Percentiles rank a stretch among this genome's conserved stretches.
phyloP scores from a whole-genome alignment of 1,140 invertebrate species.

The Aphaenogaster floridana region DNA sequence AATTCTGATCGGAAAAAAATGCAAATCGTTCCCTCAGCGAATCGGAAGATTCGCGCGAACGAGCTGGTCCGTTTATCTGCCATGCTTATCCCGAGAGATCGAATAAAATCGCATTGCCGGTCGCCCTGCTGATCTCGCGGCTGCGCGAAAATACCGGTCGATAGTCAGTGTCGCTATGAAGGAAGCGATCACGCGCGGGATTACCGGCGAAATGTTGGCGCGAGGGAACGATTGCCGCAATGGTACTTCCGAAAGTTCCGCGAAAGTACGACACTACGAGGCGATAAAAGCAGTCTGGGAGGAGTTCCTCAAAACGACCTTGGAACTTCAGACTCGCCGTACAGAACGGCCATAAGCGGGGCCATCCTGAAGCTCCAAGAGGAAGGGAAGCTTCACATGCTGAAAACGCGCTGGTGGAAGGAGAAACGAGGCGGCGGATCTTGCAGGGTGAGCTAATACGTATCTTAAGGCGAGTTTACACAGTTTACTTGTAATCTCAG shows the following conservation, averaged over 20 bases:
- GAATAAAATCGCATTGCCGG: conserved; percentile 40
- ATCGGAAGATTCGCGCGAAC: conserved; percentile 13
- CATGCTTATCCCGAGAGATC: conserved; percentile 29
- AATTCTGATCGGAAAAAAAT: conserved; percentile 32
- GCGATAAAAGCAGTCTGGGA: conserved; percentile 55
- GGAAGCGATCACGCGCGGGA: conserved; percentile 48
- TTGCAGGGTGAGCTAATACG: conserved; percentile 90
- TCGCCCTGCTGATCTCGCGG: conserved; percentile 46
- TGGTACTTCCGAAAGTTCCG: conserved; percentile 52
- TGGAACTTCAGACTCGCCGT: conserved; percentile 92
- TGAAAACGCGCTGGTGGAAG: conserved; percentile 99
- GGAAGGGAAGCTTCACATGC: conserved; percentile 95
- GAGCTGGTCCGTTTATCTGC: conserved; percentile 14
- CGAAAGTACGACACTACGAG: conserved; percentile 26
- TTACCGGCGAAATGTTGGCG: conserved; percentile 17
- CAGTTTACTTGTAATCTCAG: not conserved
- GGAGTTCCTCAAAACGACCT: conserved; percentile 63
- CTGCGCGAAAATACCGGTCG: conserved; percentile 35
- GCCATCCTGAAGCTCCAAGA: conserved; percentile 97
- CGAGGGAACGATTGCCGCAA: conserved; percentile 35
- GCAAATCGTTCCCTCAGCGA: conserved; percentile 52
- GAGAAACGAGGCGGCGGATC: conserved; percentile 94
- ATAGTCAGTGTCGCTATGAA: conserved; percentile 18
- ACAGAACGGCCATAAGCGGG: conserved; percentile 94
- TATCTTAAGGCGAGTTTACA: not conserved